Percentiles rank a stretch among this genome's conserved stretches.
phyloP scores from a whole-genome alignment of 2,113 vertebrate genomes.

The Lampris megalopsis region DNA sequence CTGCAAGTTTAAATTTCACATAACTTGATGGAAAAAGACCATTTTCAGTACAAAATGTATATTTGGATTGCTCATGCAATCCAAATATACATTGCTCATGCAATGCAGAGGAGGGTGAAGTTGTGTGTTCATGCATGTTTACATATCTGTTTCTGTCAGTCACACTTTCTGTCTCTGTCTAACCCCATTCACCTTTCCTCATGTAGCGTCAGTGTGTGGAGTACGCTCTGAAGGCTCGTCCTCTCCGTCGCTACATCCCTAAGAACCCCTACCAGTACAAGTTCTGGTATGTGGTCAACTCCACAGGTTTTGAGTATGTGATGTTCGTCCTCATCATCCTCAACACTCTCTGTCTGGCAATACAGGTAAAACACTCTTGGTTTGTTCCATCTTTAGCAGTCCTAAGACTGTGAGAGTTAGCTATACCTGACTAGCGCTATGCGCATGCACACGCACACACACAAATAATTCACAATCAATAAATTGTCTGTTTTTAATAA shows the following conservation, averaged over 20 bases:
- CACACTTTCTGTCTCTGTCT: slow-evolving; percentile 4
- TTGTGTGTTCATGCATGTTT: neutral
- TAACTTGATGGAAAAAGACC: too few relatives aligned
- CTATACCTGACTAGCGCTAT: too few relatives aligned
- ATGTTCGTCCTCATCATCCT: slow-evolving; percentile 99
- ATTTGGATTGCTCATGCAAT: too few relatives aligned
- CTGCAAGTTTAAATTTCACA: too few relatives aligned
- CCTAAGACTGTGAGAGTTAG: too few relatives aligned
- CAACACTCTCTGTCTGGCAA: slow-evolving; percentile 98
- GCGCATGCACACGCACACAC: too few relatives aligned
- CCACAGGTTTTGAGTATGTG: slow-evolving; percentile 97
- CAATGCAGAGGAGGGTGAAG: too few relatives aligned
- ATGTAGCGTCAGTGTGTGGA: slow-evolving; percentile 97
- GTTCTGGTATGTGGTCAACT: slow-evolving; percentile 99
- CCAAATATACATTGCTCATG: too few relatives aligned
- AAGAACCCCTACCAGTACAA: slow-evolving; percentile 99
- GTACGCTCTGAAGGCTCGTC: slow-evolving; percentile 96
- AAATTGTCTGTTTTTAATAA: too few relatives aligned
- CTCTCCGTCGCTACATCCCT: slow-evolving; percentile 95
- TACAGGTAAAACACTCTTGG: slow-evolving; percentile 87
- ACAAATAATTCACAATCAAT: too few relatives aligned
- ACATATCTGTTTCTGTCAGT: slow-evolving; percentile 11
- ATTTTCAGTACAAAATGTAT: too few relatives aligned
- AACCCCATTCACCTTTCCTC: neutral
- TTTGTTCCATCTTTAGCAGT: too few relatives aligned